Base-by-base conservation (phyloP, 1,140 invertebrate genomes). In the Papilio machaon region DNA sequence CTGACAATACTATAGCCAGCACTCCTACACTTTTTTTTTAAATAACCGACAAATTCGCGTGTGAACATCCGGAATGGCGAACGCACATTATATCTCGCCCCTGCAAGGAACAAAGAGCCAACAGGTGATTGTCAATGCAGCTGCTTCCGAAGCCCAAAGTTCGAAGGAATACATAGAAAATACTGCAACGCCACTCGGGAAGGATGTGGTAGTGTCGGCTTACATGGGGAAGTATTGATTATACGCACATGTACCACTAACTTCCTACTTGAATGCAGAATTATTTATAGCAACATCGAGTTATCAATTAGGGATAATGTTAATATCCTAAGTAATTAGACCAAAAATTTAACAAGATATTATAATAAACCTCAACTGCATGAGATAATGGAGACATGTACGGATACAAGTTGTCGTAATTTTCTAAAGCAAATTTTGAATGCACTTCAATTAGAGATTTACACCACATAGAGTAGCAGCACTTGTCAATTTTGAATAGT, bases 61-160 rank as follows among this genome's bases (percentile, higher is more conserved):
- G 91, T 89, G 92, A 94, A 94, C 86, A 91, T 92, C 92, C 91
- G 91, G 84, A 77, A 67, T 74, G 64, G 82, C 84, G 15, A 82
- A 79, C 76, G 81, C 85, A 82, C 74, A 43, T 78, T 43, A 67
- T 79, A 83, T 64, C 78, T 82, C 85, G 85, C 84, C 84, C 84
- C 82, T 84, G 30, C 30, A 73, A 84, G 88, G 87, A 87, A 90
- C 88, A 91, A 91, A 88, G 83, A 84, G 81, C 82, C 85, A 88
- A 91, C 90, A 92, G 90, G 90, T 90, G 84, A 79, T 67, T 81
- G 81, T 67, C 70, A 70, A 76, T 79, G 76, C 89, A 91, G 86
- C 89, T 93, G 91, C 83, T 91, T 94, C 91, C 91, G 91, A 93
- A 93, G 86, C 88, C 90, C 83, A 74, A 86, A 83, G 80, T 77